Base-by-base conservation (phyloP, 1,140 invertebrate genomes). In the Achroia grisella region DNA sequence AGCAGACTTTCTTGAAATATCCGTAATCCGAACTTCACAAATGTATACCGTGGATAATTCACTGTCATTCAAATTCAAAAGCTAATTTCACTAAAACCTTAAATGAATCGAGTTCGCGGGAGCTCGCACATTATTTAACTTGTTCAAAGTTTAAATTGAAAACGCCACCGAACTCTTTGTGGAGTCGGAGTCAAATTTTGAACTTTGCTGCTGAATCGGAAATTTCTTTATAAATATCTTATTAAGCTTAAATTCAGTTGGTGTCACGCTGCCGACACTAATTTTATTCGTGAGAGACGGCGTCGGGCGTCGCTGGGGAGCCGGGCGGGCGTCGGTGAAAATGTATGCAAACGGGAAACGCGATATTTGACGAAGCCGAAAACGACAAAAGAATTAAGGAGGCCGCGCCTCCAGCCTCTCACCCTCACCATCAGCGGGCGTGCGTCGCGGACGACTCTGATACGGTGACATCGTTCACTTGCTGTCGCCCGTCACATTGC, bases 181-280 rank as follows among this genome's bases (percentile, higher is more conserved):
- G 62, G 63, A 74, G 69, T 70, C 65, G 59, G 66, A 78, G 66
- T 80, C 75, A 78, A 85, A 82, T 79, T 82, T 75, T 82, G 76
- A 82, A 85, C 76, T 85, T 82, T 79, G 76, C 72, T 62, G 71
- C 69, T 82, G 80, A 84, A 84, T 85, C 65, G 73, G 78, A 85
- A 78, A 82, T 79, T 80, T 79, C 80, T 82, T 81, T 81, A 85
- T 85, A 85, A 85, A 85, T 85, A 85, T 82, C 71, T 82, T 82
- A 85, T 81, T 78, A 82, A 70, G 78, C 71, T 84, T 77, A 82
- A 84, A 84, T 81, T 84, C 73, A 73, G 76, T 84, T 68, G 74
- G 74, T 84, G 78, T 82, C 78, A 79, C 71, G 74, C 62, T 79
- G 80, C 78, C 70, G 78, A 85, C 80, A 79, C 76, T 82, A 85